These are phyloP conservation scores for Crotalus horridus DNA, from an alignment of 2,113 vertebrate species.

Conservation along the genomic window DNA sequence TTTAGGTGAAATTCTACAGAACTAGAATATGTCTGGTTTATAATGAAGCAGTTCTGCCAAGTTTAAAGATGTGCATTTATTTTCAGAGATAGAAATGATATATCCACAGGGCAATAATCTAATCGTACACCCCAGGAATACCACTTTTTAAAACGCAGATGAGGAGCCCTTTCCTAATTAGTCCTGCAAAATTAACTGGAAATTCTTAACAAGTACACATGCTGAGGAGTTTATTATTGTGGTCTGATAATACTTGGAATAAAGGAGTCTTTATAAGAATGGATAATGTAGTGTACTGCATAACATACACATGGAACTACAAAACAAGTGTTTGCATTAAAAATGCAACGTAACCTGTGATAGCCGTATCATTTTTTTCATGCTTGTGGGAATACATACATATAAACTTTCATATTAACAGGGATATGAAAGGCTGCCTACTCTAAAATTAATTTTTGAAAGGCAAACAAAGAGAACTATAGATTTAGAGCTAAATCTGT, in stretches of 20 bases:
- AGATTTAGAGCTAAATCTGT: not conserved
- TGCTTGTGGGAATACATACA: not conserved
- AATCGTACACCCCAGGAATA: not conserved
- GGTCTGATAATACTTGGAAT: not conserved
- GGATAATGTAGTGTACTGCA: not conserved
- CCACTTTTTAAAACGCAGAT: not conserved
- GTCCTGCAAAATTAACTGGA: not conserved
- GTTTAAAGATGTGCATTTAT: not conserved
- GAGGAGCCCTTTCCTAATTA: not conserved
- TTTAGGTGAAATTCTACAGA: not conserved
- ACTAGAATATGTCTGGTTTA: not conserved
- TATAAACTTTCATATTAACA: not conserved
- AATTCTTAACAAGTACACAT: not conserved
- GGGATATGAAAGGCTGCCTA: not conserved
- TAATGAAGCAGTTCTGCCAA: not conserved
- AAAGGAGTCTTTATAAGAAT: not conserved
- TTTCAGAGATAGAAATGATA: not conserved
- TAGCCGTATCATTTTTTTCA: not conserved
- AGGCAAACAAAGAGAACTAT: not conserved
- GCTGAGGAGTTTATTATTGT: not conserved
- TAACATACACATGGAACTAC: not conserved
- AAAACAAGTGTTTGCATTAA: slow-evolving; percentile 13
- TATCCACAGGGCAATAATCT: not conserved
- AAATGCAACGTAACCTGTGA: not conserved
- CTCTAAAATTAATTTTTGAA: not conserved